Evolutionary conservation across 1,140 invertebrate genomes (phyloP).

Genomic region (Zaprionus taronus): DNA sequence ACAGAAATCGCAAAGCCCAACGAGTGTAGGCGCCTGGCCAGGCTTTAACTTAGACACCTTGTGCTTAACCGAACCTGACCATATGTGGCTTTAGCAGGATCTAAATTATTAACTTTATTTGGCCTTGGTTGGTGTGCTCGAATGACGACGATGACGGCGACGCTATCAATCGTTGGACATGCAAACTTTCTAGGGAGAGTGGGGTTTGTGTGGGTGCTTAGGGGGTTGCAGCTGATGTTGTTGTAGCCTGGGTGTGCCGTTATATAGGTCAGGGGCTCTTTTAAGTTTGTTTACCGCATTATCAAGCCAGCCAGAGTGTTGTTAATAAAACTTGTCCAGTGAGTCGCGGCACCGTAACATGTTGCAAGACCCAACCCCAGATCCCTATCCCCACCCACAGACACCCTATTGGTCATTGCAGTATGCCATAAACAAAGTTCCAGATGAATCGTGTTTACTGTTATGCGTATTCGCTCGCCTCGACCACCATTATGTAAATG

Average conservation of each 20-base stretch:
- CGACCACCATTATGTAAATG: conserved; percentile 56
- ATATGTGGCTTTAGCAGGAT: conserved; percentile 56
- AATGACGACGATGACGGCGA: conserved; percentile 42
- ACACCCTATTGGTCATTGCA: conserved; percentile 11
- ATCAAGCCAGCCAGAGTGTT: conserved; percentile 39
- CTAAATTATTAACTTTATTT: conserved; percentile 65
- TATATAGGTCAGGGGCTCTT: conserved; percentile 70
- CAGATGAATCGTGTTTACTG: conserved; percentile 58
- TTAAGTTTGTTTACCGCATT: conserved; percentile 72
- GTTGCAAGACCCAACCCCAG: background rate
- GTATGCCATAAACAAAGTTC: conserved; percentile 28
- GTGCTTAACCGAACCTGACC: conserved; percentile 14
- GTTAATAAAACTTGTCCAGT: conserved; percentile 66
- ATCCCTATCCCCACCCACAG: background rate
- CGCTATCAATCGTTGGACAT: conserved; percentile 68
- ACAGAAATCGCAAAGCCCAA: conserved; percentile 4
- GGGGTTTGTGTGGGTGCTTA: conserved; percentile 32
- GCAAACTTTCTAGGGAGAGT: conserved; percentile 40
- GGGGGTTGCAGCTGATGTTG: background rate
- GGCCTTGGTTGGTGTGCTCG: conserved; percentile 49
- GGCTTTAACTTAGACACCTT: background rate
- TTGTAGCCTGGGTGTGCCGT: conserved; percentile 24
- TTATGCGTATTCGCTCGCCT: conserved; percentile 47
- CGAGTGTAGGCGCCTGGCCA: background rate
- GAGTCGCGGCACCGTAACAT: conserved; percentile 19